These are phyloP conservation scores for Scelioninae gen. 2 DNA, from an alignment of 2,888 invertebrate genomes.

Conservation along the genomic window DNA sequence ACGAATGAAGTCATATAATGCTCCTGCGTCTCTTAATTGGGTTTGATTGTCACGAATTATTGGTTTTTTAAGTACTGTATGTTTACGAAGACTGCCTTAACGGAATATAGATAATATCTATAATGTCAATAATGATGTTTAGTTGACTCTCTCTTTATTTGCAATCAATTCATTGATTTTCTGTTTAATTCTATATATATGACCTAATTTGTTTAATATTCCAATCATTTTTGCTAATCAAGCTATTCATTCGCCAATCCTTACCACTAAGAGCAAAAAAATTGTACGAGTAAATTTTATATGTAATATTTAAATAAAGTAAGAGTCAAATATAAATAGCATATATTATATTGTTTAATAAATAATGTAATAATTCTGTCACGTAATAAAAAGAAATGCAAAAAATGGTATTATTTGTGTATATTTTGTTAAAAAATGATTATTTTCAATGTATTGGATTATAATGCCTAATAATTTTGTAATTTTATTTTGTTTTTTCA, in stretches of 20 bases:
- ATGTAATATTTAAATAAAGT: not conserved
- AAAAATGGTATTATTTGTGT: too few relatives aligned
- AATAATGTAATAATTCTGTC: too few relatives aligned
- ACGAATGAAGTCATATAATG: not conserved
- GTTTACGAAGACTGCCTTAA: constrained; percentile 30
- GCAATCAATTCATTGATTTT: constrained; percentile 9
- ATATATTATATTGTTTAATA: too few relatives aligned
- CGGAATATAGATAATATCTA: constrained; percentile 13
- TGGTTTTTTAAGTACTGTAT: constrained; percentile 14
- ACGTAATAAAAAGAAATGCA: too few relatives aligned
- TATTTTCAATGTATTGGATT: too few relatives aligned
- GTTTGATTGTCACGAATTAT: constrained; percentile 22
- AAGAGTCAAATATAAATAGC: constrained; percentile 4
- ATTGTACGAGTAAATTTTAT: not conserved
- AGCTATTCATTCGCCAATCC: not conserved
- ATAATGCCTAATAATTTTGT: too few relatives aligned
- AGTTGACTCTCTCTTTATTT: constrained; percentile 24
- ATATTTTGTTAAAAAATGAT: too few relatives aligned
- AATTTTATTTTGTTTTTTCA: too few relatives aligned
- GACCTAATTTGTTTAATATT: constrained; percentile 19
- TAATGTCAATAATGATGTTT: constrained; percentile 16
- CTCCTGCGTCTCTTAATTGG: constrained; percentile 8
- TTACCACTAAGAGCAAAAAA: too few relatives aligned
- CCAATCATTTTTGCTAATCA: constrained; percentile 7
- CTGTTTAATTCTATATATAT: not conserved